These are phyloP conservation scores for Incurvaria masculella DNA, from an alignment of 2,888 invertebrate genomes.

Conservation along the genomic window DNA sequence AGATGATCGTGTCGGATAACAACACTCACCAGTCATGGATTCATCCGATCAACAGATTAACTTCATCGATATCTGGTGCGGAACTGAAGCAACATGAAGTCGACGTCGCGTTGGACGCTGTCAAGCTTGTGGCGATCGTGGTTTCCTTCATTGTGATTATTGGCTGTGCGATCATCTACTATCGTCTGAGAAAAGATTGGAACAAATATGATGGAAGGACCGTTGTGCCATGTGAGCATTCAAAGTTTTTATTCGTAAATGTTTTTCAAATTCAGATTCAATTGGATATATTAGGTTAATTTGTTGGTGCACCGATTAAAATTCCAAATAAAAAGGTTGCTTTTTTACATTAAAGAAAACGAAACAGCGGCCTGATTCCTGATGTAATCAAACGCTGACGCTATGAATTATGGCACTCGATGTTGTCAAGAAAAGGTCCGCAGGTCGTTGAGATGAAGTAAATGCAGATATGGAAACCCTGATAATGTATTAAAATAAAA, in stretches of 20 bases:
- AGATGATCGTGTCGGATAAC: slow-evolving; percentile 57
- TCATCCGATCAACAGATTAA: neutral
- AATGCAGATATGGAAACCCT: too few relatives aligned
- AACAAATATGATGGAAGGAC: slow-evolving; percentile 39
- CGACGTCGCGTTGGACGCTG: slow-evolving; percentile 32
- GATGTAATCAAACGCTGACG: too few relatives aligned
- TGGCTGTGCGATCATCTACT: slow-evolving; percentile 41
- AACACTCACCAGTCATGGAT: slow-evolving; percentile 23
- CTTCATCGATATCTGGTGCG: neutral
- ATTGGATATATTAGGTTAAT: too few relatives aligned
- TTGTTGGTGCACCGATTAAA: too few relatives aligned
- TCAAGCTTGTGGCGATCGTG: slow-evolving; percentile 45
- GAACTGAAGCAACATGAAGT: neutral
- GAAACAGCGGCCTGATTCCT: too few relatives aligned
- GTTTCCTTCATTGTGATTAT: slow-evolving; percentile 44
- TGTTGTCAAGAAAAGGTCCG: too few relatives aligned
- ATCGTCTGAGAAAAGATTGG: slow-evolving; percentile 40
- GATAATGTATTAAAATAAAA: too few relatives aligned
- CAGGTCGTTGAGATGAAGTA: too few relatives aligned
- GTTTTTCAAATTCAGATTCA: too few relatives aligned
- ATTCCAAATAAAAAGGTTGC: too few relatives aligned
- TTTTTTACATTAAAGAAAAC: too few relatives aligned
- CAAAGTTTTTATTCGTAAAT: neutral
- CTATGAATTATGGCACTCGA: too few relatives aligned
- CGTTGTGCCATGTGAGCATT: slow-evolving; percentile 32